Evolutionary conservation across 1,140 invertebrate genomes (phyloP).

Genomic region (Hyles vespertilio): DNA sequence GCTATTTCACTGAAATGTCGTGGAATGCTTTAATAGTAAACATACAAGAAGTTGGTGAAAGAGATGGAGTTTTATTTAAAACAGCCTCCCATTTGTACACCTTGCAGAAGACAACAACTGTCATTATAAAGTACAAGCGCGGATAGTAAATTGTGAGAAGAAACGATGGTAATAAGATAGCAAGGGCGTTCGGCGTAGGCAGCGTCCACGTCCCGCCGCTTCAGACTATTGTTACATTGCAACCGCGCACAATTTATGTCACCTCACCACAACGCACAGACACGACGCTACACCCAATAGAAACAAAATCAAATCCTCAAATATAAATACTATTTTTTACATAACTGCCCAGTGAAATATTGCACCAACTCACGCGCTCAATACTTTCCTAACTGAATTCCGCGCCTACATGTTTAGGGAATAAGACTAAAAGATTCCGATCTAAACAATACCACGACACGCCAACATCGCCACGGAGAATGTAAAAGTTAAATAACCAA

Average conservation of each 20-base stretch:
- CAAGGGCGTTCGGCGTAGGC: constrained; percentile 46
- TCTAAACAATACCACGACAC: too few species aligned
- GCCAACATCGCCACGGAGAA: too few species aligned
- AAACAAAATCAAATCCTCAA: constrained; percentile 7
- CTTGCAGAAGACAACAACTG: constrained; percentile 22
- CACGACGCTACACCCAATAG: constrained; percentile 22
- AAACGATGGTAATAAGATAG: constrained; percentile 61
- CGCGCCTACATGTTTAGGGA: not conserved
- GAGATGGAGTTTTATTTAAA: not conserved
- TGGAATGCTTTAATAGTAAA: too few species aligned
- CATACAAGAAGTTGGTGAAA: too few species aligned
- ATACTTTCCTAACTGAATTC: too few species aligned
- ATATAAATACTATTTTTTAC: too few species aligned
- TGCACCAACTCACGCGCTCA: too few species aligned
- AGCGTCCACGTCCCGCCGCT: constrained; percentile 34
- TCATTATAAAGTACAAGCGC: constrained; percentile 47
- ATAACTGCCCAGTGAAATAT: too few species aligned
- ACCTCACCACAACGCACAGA: constrained; percentile 29
- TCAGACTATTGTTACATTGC: constrained; percentile 47
- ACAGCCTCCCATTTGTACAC: not conserved
- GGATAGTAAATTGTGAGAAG: constrained; percentile 58
- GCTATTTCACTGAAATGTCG: too few species aligned
- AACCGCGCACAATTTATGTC: constrained; percentile 51
- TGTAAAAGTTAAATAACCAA: constrained; percentile 16
- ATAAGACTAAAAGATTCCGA: constrained; percentile 1